phyloP scores from a whole-genome alignment of 2,888 invertebrate species.

The Mayetiola destructor region DNA sequence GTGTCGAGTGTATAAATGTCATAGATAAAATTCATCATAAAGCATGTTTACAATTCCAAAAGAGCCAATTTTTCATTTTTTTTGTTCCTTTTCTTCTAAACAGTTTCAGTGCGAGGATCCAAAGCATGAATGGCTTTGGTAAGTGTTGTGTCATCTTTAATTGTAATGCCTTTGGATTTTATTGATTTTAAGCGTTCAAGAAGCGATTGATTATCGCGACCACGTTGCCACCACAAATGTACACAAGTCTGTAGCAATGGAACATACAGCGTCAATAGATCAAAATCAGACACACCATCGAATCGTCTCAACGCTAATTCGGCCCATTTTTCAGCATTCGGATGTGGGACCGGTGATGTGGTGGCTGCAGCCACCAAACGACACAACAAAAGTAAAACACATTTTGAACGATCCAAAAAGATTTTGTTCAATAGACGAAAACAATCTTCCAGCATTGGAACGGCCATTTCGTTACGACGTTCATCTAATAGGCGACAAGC shows the following conservation, averaged over 20 bases:
- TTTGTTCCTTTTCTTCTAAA: too few species aligned
- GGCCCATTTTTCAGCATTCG: constrained; percentile 50
- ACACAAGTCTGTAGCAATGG: constrained; percentile 53
- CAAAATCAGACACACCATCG: constrained; percentile 56
- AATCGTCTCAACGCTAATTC: constrained; percentile 52
- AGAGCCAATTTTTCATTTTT: too few species aligned
- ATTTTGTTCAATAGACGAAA: constrained; percentile 50
- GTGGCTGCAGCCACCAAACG: constrained; percentile 46
- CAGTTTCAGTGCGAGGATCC: constrained; percentile 35
- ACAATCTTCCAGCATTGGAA: constrained; percentile 49
- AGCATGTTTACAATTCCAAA: too few species aligned
- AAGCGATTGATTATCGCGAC: constrained; percentile 45
- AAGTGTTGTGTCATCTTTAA: constrained; percentile 41
- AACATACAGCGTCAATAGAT: constrained; percentile 50
- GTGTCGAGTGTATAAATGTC: too few species aligned
- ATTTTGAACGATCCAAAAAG: constrained; percentile 52
- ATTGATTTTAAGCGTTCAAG: constrained; percentile 46
- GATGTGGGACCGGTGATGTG: constrained; percentile 40
- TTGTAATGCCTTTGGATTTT: constrained; percentile 50
- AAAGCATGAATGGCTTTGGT: constrained; percentile 49
- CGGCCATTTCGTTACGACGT: constrained; percentile 44
- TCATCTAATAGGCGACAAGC: constrained; percentile 45
- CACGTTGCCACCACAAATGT: constrained; percentile 50
- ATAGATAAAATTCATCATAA: too few species aligned
- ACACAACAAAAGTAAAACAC: constrained; percentile 50